phyloP scores from a whole-genome alignment of 2,888 invertebrate species.

The Caenorhabditis sp. region DNA sequence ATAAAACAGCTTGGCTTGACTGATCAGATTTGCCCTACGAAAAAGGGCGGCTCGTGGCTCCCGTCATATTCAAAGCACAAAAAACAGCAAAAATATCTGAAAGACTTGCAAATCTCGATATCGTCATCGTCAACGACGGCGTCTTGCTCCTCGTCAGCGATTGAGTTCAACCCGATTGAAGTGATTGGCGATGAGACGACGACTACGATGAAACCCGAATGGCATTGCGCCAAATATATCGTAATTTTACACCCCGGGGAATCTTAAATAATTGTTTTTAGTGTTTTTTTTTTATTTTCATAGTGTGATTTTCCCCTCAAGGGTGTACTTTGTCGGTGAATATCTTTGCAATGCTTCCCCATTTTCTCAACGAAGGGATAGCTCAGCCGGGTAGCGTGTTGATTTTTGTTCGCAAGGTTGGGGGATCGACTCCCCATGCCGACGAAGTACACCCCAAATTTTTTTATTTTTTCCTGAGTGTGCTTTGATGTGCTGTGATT shows the following conservation, averaged over 20 bases:
- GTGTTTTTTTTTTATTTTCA: not conserved
- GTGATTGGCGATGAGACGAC: constrained; percentile 1
- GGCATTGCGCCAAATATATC: constrained; percentile 63
- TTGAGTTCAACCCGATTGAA: constrained; percentile 26
- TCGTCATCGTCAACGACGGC: constrained; percentile 7
- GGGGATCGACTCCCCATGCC: too few relatives aligned
- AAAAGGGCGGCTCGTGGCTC: not conserved
- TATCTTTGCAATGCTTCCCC: too few relatives aligned
- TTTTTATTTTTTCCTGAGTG: too few relatives aligned
- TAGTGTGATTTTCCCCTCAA: not conserved
- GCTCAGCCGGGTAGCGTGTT: too few relatives aligned
- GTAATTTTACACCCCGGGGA: constrained; percentile 36
- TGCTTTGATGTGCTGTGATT: too few relatives aligned
- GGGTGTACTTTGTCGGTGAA: not conserved
- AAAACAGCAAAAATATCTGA: constrained; percentile 22
- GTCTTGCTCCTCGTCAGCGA: not conserved
- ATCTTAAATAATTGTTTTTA: not conserved
- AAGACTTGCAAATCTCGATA: constrained; percentile 2
- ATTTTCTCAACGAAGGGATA: too few relatives aligned
- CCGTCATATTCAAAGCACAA: not conserved
- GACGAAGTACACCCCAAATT: too few relatives aligned
- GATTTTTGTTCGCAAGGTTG: too few relatives aligned
- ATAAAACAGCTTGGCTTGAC: constrained; percentile 33
- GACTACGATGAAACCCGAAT: constrained; percentile 45
- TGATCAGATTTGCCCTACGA: constrained; percentile 19